phyloP scores from a whole-genome alignment of 2,888 invertebrate species.

The Oxystoma pomonae region DNA sequence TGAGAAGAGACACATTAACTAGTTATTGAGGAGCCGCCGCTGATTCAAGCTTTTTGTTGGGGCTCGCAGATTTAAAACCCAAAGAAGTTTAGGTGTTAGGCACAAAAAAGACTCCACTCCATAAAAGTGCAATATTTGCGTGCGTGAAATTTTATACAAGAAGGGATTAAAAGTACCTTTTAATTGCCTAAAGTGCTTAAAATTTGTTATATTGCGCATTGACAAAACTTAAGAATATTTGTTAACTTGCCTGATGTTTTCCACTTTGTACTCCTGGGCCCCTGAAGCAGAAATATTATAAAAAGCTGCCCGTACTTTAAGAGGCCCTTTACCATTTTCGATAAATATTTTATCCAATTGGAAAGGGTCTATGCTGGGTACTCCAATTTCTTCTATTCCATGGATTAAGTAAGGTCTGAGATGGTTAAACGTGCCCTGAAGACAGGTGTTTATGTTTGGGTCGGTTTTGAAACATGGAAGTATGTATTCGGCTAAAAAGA shows the following conservation, averaged over 20 bases:
- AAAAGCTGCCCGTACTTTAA: conserved; percentile 69
- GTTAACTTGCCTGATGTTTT: conserved; percentile 58
- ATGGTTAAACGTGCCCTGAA: conserved; percentile 68
- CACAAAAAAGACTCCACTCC: no score
- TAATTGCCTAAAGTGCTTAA: no score
- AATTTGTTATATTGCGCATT: no score
- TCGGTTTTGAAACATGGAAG: conserved; percentile 65
- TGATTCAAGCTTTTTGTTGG: no score
- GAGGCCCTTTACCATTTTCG: conserved; percentile 74
- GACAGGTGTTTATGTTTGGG: conserved; percentile 62
- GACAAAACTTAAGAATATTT: no score
- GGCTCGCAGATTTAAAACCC: no score
- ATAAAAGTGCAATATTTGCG: no score
- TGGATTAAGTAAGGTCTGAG: conserved; percentile 64
- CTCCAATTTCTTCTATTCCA: conserved; percentile 67
- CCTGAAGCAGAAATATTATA: conserved; percentile 72
- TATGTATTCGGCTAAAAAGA: conserved; percentile 67
- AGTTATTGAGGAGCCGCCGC: no score
- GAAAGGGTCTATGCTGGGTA: conserved; percentile 73
- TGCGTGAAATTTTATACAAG: no score
- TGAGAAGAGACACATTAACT: no score
- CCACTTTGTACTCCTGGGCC: conserved; percentile 69
- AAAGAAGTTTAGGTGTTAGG: no score
- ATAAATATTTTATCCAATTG: conserved; percentile 66
- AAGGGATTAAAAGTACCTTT: no score